These are phyloP conservation scores for Eupithecia exiguata DNA, from an alignment of 2,888 invertebrate species.

Conservation along the genomic window DNA sequence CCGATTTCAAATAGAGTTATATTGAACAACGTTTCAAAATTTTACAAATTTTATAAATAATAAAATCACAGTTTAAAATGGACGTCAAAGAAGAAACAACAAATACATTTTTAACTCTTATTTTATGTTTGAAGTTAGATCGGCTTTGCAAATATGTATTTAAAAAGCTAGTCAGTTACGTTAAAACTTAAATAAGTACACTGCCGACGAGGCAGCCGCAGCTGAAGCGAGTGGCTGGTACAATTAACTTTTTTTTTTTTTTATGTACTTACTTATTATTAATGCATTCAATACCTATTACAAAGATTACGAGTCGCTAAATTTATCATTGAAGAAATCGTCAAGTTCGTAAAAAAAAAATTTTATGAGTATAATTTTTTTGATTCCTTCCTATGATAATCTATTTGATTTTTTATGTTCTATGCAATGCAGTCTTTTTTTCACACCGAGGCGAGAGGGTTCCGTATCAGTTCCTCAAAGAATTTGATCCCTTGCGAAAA, in stretches of 20 bases:
- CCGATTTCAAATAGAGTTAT: neutral
- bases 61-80: neutral
- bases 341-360: no score
- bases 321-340: no score
- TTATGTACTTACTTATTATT: no score
- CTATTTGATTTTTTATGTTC: no score
- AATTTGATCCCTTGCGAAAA: no score
- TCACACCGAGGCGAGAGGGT: no score
- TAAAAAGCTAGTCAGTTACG: conserved; percentile 34
- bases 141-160: conserved; percentile 29
- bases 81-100: conserved; percentile 16
- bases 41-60: neutral
- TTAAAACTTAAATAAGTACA: conserved; percentile 56
- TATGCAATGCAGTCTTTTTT: no score
- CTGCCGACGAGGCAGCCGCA: conserved; percentile 45
- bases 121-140: conserved; percentile 17
- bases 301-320: no score
- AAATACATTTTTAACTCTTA: conserved; percentile 15
- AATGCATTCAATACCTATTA: no score
- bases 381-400: no score
- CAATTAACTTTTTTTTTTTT: neutral
- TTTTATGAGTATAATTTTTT: no score
- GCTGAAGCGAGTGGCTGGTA: neutral
- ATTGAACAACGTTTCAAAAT: neutral
- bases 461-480: no score